Evolutionary conservation across 2,888 invertebrate genomes (phyloP).

Genomic region (Kryphioiulus occultus): DNA sequence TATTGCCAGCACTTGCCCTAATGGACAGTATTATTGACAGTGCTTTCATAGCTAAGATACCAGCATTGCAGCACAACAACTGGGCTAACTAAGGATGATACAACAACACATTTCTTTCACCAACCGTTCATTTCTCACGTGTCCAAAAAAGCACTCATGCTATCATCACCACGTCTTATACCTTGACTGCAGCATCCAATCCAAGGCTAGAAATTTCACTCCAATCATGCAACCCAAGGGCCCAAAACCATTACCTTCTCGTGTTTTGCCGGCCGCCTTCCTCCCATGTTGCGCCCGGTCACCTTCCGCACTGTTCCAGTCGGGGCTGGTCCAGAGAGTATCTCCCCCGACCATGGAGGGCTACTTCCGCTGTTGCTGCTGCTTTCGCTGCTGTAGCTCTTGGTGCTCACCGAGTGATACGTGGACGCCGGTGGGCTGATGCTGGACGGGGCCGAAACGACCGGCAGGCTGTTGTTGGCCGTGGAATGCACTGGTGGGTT

Average conservation of each 20-base stretch:
- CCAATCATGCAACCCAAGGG: too few species aligned
- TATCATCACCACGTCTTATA: too few species aligned
- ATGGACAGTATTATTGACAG: too few species aligned
- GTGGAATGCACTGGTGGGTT: slow-evolving; percentile 53
- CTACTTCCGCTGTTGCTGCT: neutral
- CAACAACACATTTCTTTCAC: too few species aligned
- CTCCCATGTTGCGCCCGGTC: slow-evolving; percentile 81
- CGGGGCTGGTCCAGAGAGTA: slow-evolving; percentile 43
- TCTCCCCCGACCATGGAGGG: neutral
- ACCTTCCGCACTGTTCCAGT: slow-evolving; percentile 44
- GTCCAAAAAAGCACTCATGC: too few species aligned
- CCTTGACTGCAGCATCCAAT: too few species aligned
- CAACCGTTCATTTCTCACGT: too few species aligned
- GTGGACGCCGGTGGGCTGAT: slow-evolving; percentile 17
- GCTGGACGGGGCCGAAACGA: neutral
- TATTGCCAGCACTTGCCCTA: too few species aligned
- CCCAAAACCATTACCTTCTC: slow-evolving; percentile 59
- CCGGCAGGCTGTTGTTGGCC: neutral
- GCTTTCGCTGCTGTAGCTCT: neutral
- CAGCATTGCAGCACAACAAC: too few species aligned
- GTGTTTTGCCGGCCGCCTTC: slow-evolving; percentile 79
- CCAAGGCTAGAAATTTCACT: too few species aligned
- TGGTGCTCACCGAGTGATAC: neutral
- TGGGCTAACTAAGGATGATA: too few species aligned
- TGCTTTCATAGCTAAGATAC: too few species aligned